Evolutionary conservation across 2,888 invertebrate genomes (phyloP).

Genomic region (Leptopilina syphax): DNA sequence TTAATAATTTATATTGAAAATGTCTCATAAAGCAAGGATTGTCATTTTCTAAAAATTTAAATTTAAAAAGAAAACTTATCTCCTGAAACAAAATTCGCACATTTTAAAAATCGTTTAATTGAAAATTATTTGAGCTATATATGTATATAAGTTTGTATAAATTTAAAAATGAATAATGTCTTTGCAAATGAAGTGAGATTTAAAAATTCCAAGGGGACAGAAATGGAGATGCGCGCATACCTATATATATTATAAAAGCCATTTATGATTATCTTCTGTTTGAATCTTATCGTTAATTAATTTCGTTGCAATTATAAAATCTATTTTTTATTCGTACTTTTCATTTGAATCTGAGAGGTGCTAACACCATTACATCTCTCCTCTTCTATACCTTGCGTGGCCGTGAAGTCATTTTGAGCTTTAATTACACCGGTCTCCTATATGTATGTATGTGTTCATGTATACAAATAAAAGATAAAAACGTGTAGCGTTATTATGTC

Average conservation of each 20-base stretch:
- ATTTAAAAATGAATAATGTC: too few relatives aligned
- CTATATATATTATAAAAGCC: neutral
- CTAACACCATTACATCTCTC: conserved; percentile 9
- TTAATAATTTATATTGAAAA: too few relatives aligned
- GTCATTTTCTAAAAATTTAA: too few relatives aligned
- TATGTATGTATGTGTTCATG: neutral
- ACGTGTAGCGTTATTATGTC: conserved; percentile 5
- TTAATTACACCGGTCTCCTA: conserved; percentile 19
- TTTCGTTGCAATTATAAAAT: conserved; percentile 14
- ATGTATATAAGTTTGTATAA: too few relatives aligned
- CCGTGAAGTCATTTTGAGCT: conserved; percentile 29
- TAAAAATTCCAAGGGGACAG: neutral
- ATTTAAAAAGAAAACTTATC: too few relatives aligned
- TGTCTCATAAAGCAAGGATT: too few relatives aligned
- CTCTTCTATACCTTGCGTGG: neutral
- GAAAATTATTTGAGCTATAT: too few relatives aligned
- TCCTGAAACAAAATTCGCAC: too few relatives aligned
- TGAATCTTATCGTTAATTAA: conserved; percentile 7
- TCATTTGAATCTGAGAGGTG: neutral
- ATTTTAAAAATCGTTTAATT: too few relatives aligned
- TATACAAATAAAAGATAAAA: neutral
- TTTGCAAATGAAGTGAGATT: neutral
- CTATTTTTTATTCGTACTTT: neutral
- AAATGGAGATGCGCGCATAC: neutral
- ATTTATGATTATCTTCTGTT: neutral